Base-by-base conservation (phyloP, 2,113 vertebrate genomes). In the Rhombomys opimus region DNA sequence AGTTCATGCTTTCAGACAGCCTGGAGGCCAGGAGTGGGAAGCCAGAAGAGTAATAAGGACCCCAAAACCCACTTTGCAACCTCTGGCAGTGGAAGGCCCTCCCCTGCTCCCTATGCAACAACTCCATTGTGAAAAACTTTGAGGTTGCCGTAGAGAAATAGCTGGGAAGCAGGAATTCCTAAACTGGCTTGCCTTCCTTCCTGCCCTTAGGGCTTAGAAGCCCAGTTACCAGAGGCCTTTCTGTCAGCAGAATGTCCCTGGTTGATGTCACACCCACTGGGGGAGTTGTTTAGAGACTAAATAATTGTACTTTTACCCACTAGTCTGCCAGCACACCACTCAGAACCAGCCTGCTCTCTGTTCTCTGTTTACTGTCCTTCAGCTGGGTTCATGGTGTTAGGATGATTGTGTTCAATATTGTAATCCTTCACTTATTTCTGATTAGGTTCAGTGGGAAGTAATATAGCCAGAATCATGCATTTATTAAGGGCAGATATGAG, bases 1-100 rank as follows among this genome's bases (percentile, higher is more conserved):
- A 89, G 98, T 96, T 98, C 97, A 98, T 98, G 98, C 98, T 98
- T 98, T 98, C 82, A 78, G 95, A 95, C 0, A 2, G 92, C 88
- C 65, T 41, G 81, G 96, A 52, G 77, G 81, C 76, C 80, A 95
- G 15, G 80, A 30, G 86, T 93, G 94, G 91, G 97, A 89, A 94
- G 70, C 89, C 65, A 80, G 12, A 70, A 77, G 91, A 96, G 92
- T 93, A 95, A 86, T 93, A 91, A 72, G 75, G 85, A 41, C 63
- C 38, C 75, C 12, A 14, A n/a, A 90, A 92, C 93, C 97, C 91
- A 93, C 82, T 94, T 82, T 61, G 97, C 96, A 97, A 93, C 91
- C 91, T 96, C 98, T 98, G 98, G 98, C 97, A 96, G 95, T 94
- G 96, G 96, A 97, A 98, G 95, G 20, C 20, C 91, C 89, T 92